Evolutionary conservation across 2,113 vertebrate genomes (phyloP).

Genomic region (Proteles cristata): DNA sequence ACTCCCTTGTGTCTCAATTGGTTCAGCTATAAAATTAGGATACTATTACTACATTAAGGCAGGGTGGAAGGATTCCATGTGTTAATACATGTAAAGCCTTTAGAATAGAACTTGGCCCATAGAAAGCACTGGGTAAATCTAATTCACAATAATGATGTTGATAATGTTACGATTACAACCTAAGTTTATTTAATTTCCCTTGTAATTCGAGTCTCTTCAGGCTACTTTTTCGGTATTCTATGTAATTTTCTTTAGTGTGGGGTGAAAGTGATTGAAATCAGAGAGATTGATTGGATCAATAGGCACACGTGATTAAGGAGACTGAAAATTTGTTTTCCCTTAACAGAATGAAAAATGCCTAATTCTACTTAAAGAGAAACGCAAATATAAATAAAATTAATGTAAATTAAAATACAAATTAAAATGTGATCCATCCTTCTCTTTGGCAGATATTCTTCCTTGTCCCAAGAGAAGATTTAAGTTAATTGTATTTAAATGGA

Average conservation of each 20-base stretch:
- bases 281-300: not conserved
- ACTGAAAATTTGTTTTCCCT: not conserved
- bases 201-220: not conserved
- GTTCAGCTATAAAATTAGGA: not conserved
- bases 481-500: slow-evolving; percentile 45
- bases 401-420: slow-evolving; percentile 32
- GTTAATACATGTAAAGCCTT: not conserved
- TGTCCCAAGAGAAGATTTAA: not conserved
- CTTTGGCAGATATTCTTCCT: not conserved
- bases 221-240: not conserved
- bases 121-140: not conserved
- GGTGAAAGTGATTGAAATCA: not conserved
- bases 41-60: not conserved
- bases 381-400: slow-evolving; percentile 21
- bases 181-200: not conserved
- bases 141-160: not conserved
- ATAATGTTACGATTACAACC: not conserved
- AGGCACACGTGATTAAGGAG: not conserved
- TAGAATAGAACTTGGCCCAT: not conserved
- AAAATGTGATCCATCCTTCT: not conserved
- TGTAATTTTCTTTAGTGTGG: not conserved
- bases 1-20: not conserved
- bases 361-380: slow-evolving; percentile 7
- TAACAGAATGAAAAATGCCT: not conserved
- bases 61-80: not conserved